Evolutionary conservation across 2,888 invertebrate genomes (phyloP).

Genomic region (Drosophila recens): DNA sequence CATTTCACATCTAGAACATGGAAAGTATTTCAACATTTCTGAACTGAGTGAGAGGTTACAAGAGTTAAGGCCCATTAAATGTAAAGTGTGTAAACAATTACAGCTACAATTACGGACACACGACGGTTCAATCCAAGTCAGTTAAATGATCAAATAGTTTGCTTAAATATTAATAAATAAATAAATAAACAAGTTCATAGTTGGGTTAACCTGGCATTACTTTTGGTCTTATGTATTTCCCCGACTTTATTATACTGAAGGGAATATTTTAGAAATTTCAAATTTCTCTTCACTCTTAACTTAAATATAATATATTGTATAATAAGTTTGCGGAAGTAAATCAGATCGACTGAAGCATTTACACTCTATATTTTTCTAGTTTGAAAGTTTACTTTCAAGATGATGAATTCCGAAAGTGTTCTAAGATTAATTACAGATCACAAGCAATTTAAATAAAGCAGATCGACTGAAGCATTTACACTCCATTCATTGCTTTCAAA

Average conservation of each 20-base stretch:
- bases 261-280: neutral
- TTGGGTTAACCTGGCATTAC: neutral
- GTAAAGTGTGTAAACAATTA: slow-evolving; percentile 35
- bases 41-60: slow-evolving; percentile 30
- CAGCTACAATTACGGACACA: slow-evolving; percentile 8
- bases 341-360: neutral
- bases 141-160: slow-evolving; percentile 13
- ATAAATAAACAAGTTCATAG: slow-evolving; percentile 12
- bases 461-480: neutral
- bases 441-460: slow-evolving; percentile 10
- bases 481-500: neutral
- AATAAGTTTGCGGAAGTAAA: slow-evolving; percentile 12
- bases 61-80: slow-evolving; percentile 41
- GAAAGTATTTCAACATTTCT: slow-evolving; percentile 33
- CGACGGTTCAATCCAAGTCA: slow-evolving; percentile 1
- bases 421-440: slow-evolving; percentile 13
- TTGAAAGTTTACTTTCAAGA: neutral
- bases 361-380: neutral
- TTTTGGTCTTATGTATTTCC: neutral
- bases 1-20: slow-evolving; percentile 16
- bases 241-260: neutral
- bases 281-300: too few relatives aligned
- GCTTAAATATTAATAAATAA: slow-evolving; percentile 14
- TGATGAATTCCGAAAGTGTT: neutral
- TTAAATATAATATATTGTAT: neutral